Percentiles rank a stretch among this genome's conserved stretches.
Evolutionary conservation across 2,113 vertebrate genomes (phyloP).

Genomic region (Trichomycterus rosablanca): DNA sequence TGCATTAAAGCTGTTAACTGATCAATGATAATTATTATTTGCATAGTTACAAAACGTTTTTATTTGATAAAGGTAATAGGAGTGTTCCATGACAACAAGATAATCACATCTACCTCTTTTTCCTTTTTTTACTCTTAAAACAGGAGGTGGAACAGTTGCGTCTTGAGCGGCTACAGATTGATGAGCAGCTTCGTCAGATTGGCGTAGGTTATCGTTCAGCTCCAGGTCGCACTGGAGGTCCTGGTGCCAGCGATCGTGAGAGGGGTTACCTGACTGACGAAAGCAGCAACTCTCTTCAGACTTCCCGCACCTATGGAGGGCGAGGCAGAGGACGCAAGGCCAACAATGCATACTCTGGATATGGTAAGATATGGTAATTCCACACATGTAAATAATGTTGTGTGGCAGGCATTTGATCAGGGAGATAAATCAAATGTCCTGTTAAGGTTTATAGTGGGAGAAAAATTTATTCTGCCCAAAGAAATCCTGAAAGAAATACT

Average conservation of each 20-base stretch:
- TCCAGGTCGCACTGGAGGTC: conserved; percentile 53
- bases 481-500: no score
- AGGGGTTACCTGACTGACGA: conserved; percentile 79
- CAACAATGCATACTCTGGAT: conserved; percentile 73
- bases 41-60: no score
- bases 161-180: conserved; percentile 82
- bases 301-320: conserved; percentile 77
- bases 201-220: conserved; percentile 78
- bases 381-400: no score
- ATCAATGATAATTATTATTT: no score
- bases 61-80: no score
- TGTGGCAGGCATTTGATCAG: no score
- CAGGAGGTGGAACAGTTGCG: conserved; percentile 88
- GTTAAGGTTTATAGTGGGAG: no score
- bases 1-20: no score
- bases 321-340: conserved; percentile 73
- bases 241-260: conserved; percentile 60
- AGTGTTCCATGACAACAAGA: no score
- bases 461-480: no score
- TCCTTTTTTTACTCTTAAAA: background rate
- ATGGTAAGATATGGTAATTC: conserved; percentile 64
- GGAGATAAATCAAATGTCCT: no score
- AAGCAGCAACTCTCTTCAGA: conserved; percentile 77
- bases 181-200: conserved; percentile 87
- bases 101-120: no score